Percentiles rank a stretch among this genome's conserved stretches.
phyloP scores from a whole-genome alignment of 2,888 invertebrate species.

The Polyommatus icarus region DNA sequence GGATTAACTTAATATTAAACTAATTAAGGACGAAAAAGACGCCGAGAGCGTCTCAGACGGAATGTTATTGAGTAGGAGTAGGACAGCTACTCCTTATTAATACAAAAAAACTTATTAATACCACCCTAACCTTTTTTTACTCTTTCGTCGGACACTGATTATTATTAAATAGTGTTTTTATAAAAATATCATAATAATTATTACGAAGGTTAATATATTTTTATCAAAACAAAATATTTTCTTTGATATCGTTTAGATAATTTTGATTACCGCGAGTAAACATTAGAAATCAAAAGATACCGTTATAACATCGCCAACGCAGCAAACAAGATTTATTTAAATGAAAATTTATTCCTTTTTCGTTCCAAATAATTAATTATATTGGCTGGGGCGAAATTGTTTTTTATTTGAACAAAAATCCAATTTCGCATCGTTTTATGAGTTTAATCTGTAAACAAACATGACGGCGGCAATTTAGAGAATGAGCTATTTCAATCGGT shows the following conservation, averaged over 20 bases:
- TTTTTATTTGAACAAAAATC: slow-evolving; percentile 11
- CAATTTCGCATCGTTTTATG: neutral
- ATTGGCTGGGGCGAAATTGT: neutral
- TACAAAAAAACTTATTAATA: no score
- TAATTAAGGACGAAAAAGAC: no score
- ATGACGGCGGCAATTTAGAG: neutral
- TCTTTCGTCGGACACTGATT: no score
- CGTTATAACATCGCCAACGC: neutral
- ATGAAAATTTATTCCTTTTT: neutral
- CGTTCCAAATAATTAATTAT: neutral
- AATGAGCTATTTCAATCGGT: slow-evolving; percentile 17
- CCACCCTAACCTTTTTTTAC: no score
- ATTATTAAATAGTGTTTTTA: no score
- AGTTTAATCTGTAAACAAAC: slow-evolving; percentile 12
- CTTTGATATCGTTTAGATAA: neutral
- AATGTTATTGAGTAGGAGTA: no score
- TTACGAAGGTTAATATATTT: no score
- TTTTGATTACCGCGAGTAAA: neutral
- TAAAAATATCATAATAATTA: no score
- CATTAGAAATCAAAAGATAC: neutral
- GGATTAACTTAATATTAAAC: no score
- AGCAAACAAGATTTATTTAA: neutral
- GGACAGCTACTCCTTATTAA: no score
- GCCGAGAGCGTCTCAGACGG: no score
- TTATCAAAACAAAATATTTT: neutral